These are phyloP conservation scores for Diploscapter pachys DNA, from an alignment of 1,140 invertebrate species.

Conservation along the genomic window DNA sequence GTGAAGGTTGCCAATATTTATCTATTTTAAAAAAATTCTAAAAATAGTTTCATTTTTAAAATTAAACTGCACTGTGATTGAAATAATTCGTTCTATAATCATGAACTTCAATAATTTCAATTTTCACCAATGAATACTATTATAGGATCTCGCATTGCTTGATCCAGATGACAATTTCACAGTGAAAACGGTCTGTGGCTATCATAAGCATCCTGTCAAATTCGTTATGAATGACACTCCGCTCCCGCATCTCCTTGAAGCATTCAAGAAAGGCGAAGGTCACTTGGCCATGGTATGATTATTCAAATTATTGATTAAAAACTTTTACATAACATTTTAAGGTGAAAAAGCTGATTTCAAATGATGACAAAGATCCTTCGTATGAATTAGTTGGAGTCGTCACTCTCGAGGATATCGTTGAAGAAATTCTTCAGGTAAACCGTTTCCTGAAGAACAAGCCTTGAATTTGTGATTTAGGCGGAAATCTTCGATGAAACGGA, in stretches of 20 bases:
- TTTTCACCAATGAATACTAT: neutral
- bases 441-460: neutral
- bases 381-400: constrained; percentile 63
- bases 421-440: constrained; percentile 62
- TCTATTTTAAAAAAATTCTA: neutral
- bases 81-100: too few species aligned
- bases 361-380: constrained; percentile 59
- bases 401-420: constrained; percentile 65
- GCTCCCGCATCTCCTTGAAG: constrained; percentile 86
- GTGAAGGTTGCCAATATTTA: constrained; percentile 68
- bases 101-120: too few species aligned
- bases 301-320: too few species aligned
- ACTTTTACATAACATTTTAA: too few species aligned
- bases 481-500: constrained; percentile 63
- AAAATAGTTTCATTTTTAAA: constrained; percentile 7
- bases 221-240: constrained; percentile 92
- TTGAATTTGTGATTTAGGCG: constrained; percentile 36
- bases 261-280: constrained; percentile 75
- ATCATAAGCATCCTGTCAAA: constrained; percentile 90
- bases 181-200: constrained; percentile 83
- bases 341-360: constrained; percentile 31
- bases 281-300: constrained; percentile 37
- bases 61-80: neutral
- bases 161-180: constrained; percentile 89
- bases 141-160: constrained; percentile 80